Percentiles rank a stretch among this genome's conserved stretches.
phyloP scores from a whole-genome alignment of 1,140 invertebrate species.

The Mya arenaria region DNA sequence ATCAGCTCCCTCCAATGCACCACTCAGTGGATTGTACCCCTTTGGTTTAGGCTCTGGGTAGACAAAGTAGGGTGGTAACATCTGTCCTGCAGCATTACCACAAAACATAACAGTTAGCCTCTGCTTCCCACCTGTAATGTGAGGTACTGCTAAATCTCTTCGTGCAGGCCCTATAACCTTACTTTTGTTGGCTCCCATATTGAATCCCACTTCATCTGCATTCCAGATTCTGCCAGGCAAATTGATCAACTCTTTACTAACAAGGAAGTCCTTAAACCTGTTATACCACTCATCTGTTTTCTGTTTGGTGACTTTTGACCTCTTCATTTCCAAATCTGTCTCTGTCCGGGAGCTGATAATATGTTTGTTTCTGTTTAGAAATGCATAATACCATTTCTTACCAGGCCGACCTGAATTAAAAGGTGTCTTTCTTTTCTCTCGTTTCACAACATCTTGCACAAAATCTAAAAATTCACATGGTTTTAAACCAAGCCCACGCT shows the following conservation, averaged over 20 bases:
- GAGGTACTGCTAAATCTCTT: neutral
- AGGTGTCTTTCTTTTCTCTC: conserved; percentile 39
- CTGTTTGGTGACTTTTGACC: conserved; percentile 20
- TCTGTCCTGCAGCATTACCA: conserved; percentile 20
- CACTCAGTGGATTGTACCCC: conserved; percentile 34
- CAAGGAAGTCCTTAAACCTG: conserved; percentile 34
- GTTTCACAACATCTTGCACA: conserved; percentile 37
- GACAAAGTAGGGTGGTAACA: conserved; percentile 34
- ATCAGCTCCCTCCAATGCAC: conserved; percentile 9
- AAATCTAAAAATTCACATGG: conserved; percentile 53
- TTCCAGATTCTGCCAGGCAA: conserved; percentile 53
- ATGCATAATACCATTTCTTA: conserved; percentile 19
- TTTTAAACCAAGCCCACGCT: conserved; percentile 55
- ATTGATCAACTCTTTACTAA: conserved; percentile 21
- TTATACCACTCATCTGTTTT: conserved; percentile 22
- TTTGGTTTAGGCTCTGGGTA: conserved; percentile 16
- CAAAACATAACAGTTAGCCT: conserved; percentile 14
- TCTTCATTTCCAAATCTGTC: neutral
- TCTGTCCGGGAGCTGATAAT: neutral
- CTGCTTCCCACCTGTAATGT: conserved; percentile 20
- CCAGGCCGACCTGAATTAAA: conserved; percentile 20
- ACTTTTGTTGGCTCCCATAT: conserved; percentile 19
- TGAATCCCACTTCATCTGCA: conserved; percentile 58
- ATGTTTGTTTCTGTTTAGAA: conserved; percentile 13
- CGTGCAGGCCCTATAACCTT: conserved; percentile 35